phyloP scores from a whole-genome alignment of 2,113 vertebrate genomes.

The Lepus europaeus region DNA sequence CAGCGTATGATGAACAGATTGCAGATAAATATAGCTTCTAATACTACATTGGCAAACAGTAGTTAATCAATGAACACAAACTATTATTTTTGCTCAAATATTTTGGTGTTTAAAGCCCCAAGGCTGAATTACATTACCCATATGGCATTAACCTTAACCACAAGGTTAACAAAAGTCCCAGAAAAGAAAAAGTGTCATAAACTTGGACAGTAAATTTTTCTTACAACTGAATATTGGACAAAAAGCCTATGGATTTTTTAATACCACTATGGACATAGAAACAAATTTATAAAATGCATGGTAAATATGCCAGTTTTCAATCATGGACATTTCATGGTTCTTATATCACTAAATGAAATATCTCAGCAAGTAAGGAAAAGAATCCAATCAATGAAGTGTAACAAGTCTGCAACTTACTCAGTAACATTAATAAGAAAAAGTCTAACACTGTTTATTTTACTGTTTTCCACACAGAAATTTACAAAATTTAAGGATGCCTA shows the following conservation, averaged over 20 bases:
- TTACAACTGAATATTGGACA: not conserved
- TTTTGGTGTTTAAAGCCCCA: constrained; percentile 48
- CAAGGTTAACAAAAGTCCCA: not conserved
- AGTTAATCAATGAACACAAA: constrained; percentile 24
- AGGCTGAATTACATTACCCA: constrained; percentile 26
- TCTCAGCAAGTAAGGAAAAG: constrained; percentile 18
- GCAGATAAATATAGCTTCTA: not conserved
- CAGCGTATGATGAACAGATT: not conserved
- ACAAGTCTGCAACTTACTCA: not conserved
- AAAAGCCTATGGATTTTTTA: constrained; percentile 15
- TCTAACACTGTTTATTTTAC: not conserved
- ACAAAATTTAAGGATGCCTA: not conserved
- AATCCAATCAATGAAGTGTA: not conserved
- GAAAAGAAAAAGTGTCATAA: not conserved
- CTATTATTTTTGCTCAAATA: constrained; percentile 51
- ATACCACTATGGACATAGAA: not conserved
- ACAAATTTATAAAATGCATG: not conserved
- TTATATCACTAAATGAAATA: constrained; percentile 35
- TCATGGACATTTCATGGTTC: not conserved
- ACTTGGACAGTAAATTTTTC: not conserved
- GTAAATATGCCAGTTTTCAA: not conserved
- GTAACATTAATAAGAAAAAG: not conserved
- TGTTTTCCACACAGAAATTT: not conserved
- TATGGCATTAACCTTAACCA: not conserved
- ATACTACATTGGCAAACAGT: not conserved